These are phyloP conservation scores for Chromis chromis DNA, from an alignment of 2,797 vertebrate species.

Conservation along the genomic window DNA sequence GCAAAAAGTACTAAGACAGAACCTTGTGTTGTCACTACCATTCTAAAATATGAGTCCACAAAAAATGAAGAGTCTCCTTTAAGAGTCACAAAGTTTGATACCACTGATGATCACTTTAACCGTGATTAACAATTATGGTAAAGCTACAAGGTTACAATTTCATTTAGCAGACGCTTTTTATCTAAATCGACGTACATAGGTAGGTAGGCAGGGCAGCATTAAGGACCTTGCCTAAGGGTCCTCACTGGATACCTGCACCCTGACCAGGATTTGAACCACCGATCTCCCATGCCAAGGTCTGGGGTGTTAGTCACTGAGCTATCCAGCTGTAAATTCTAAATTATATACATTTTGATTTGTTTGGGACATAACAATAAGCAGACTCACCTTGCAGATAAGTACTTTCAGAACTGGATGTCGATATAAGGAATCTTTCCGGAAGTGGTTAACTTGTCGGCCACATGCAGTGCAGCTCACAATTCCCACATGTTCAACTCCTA, in stretches of 20 bases:
- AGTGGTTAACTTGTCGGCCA: constrained; percentile 97
- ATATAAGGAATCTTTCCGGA: constrained; percentile 95
- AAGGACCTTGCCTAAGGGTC: no score
- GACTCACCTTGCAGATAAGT: constrained; percentile 95
- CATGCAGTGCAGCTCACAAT: constrained; percentile 98
- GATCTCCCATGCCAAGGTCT: no score
- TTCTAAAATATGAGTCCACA: not conserved
- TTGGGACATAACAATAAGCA: constrained; percentile 7
- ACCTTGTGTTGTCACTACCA: not conserved
- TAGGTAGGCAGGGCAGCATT: no score
- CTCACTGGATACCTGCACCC: no score
- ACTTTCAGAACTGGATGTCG: constrained; percentile 96
- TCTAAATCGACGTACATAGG: no score
- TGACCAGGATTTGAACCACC: no score
- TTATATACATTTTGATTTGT: not conserved
- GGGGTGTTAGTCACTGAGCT: no score
- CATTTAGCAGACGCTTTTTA: no score
- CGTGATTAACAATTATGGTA: no score
- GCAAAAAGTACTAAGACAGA: not conserved
- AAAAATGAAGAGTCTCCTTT: not conserved
- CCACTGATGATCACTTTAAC: not conserved
- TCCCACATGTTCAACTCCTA: constrained; percentile 89
- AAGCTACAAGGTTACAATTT: no score
- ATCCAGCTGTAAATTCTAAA: not conserved
- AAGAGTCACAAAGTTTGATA: not conserved